Conservation (phyloP, 2,113 vertebrate species). For the Rhinoderma darwinii region DNA sequence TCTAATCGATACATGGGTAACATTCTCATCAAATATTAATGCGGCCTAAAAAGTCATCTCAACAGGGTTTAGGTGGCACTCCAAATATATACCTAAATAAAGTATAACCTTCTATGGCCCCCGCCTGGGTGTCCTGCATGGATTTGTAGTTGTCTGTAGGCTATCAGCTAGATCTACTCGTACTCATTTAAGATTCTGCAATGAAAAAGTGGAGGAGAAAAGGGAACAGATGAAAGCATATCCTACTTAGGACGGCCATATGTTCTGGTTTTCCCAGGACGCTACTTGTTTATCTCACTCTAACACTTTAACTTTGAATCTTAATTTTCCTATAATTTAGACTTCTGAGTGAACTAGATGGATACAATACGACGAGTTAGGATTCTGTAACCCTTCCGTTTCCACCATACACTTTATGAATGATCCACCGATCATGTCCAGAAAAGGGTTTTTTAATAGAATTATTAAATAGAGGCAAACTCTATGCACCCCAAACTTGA, state of each 20-base stretch:
- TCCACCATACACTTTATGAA: background rate
- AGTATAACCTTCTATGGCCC: background rate
- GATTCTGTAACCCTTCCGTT: constrained; percentile 16
- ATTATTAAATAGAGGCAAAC: background rate
- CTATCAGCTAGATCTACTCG: background rate
- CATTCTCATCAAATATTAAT: background rate
- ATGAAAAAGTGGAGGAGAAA: background rate
- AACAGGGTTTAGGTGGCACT: background rate
- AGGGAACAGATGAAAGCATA: background rate
- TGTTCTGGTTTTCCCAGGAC: constrained; percentile 12
- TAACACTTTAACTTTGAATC: constrained; percentile 23
- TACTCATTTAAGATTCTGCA: background rate
- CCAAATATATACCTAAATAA: background rate
- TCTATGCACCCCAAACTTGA: too few relatives aligned
- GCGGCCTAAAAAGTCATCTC: background rate
- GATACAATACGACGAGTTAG: background rate
- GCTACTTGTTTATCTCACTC: constrained; percentile 24
- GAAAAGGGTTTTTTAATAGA: background rate
- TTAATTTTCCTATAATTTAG: constrained; percentile 39
- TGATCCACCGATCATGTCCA: background rate
- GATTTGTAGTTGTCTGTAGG: background rate
- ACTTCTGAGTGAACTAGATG: constrained; percentile 15
- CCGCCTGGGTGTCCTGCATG: background rate
- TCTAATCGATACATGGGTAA: background rate
- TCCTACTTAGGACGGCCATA: background rate